Base-by-base conservation (phyloP, 2,888 invertebrate species). In the Drosophila neonasuta region DNA sequence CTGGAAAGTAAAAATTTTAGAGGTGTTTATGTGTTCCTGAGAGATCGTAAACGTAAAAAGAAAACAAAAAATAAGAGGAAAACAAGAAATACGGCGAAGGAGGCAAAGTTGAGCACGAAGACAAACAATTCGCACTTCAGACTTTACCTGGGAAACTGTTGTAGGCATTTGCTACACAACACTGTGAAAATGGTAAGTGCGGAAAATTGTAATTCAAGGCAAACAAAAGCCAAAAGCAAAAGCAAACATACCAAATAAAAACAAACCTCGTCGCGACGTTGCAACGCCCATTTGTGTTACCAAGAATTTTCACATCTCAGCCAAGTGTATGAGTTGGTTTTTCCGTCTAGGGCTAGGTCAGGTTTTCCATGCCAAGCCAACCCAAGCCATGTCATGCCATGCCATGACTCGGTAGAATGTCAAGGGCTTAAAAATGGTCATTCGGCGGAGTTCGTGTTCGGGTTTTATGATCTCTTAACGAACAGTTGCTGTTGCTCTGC, bases 111-210 rank as follows among this genome's bases (percentile, higher is more conserved):
- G 46, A 29, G 56, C 56, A 36, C 45, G 48, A 57, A 57, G 55
- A 15, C 52, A 17, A 39, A 58, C 51, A 44, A 30, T 58, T 45
- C 57, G 32, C 66, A 56, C 62, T 55, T 62, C 8, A 56, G 44
- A 54, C 51, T 58, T 67, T 77, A 72, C 59, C 69, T 52, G 76
- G 63, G 65, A 78, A 77, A 68, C 63, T 75, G 36, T 34, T 56
- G 32, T 74, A 65, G 71, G 70, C 75, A 57, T 56, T 65, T 41
- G 59, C 52, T 52, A 51, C 54, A 62, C 17, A 45, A 55, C 44
- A 59, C 63, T 51, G 59, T 70, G 61, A 76, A 71, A 63, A 78
- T 78, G 78, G 78, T 78, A 56, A 78, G 77, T 74, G 62, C 65
- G 63, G 41, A 66, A 71, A 71, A 58, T 59, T 17, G 24, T 55